These are phyloP conservation scores for Rachycentron canadum DNA, from an alignment of 2,797 vertebrate genomes.

Conservation along the genomic window DNA sequence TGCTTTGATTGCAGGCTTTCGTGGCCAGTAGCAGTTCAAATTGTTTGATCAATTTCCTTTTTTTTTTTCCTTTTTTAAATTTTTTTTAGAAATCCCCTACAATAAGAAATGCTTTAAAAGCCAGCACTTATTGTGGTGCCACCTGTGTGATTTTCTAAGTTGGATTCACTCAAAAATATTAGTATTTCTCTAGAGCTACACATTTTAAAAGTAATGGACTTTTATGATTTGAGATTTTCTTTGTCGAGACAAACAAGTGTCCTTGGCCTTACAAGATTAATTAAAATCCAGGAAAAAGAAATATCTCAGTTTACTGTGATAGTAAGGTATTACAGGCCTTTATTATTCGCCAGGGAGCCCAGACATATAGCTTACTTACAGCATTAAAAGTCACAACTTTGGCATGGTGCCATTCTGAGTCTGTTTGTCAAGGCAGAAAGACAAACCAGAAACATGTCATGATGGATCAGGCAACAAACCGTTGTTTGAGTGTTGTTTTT, in stretches of 20 bases:
- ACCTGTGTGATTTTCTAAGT: not conserved
- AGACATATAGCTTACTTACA: not conserved
- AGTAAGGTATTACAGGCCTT: not conserved
- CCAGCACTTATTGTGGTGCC: not conserved
- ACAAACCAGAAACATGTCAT: not conserved
- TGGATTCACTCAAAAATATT: not conserved
- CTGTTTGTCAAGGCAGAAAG: not conserved
- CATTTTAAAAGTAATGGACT: not conserved
- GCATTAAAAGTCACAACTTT: not conserved
- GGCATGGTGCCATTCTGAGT: not conserved
- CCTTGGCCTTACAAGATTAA: not conserved
- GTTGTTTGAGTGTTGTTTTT: not conserved
- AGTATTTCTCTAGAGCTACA: not conserved
- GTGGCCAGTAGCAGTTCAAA: too few species aligned
- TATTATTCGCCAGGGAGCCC: not conserved
- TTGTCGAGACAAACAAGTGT: not conserved
- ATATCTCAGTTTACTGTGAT: not conserved
- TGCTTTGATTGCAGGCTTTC: too few species aligned
- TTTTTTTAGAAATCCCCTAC: not conserved
- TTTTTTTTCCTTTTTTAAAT: not conserved
- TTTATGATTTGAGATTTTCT: not conserved
- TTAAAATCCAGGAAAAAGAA: not conserved
- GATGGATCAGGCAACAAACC: not conserved
- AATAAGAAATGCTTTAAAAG: not conserved
- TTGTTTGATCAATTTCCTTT: constrained; percentile 1